Conservation (phyloP, 1,140 invertebrate genomes). For the Aporrectodea caliginosa region DNA sequence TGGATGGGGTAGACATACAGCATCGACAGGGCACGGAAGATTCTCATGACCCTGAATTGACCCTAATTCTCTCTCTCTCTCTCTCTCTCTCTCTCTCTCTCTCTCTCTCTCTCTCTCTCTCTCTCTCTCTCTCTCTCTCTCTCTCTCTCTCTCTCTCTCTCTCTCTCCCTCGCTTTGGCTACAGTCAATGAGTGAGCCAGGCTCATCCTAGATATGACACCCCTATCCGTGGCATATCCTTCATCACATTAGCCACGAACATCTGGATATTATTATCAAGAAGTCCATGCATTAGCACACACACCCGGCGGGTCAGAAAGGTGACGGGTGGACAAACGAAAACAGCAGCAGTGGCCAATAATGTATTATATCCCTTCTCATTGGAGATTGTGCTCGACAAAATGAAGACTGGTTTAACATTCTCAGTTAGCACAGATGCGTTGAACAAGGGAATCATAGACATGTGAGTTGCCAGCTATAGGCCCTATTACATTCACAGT, state of each 20-base stretch:
- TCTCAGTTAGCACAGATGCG: too few species aligned
- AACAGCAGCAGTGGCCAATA: too few species aligned
- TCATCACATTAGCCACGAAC: background rate
- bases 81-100: background rate
- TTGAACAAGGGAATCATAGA: too few species aligned
- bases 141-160: slow-evolving; percentile 1
- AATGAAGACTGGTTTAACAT: too few species aligned
- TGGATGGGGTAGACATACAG: too few species aligned
- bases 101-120: background rate
- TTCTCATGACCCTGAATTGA: too few species aligned
- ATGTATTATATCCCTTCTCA: too few species aligned
- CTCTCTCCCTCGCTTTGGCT: background rate
- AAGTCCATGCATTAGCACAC: background rate
- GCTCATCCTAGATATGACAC: background rate
- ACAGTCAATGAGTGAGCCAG: too few species aligned
- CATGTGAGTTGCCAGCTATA: too few species aligned
- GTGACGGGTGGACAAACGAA: background rate
- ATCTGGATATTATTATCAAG: background rate
- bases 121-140: background rate
- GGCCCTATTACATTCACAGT: too few species aligned
- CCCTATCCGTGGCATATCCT: background rate
- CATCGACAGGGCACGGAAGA: too few species aligned
- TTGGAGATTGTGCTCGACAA: too few species aligned
- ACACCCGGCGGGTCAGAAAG: background rate
- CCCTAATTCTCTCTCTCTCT: background rate